Conservation (phyloP, 2,113 vertebrate species). For the Neodon shergylaensis region DNA sequence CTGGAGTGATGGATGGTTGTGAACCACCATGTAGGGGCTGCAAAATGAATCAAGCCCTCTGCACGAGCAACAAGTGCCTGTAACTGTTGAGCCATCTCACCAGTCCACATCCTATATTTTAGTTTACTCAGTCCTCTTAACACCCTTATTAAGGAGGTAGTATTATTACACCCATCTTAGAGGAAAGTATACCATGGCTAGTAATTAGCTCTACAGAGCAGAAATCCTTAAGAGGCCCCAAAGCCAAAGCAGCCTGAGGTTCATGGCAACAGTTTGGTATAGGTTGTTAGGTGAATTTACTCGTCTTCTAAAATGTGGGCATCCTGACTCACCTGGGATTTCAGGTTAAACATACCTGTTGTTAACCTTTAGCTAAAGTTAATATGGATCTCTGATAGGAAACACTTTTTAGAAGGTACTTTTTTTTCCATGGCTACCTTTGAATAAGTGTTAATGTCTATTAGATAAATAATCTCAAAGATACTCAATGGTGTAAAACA, state of each 20-base stretch:
- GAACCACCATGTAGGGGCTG: neutral
- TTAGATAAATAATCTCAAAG: constrained; percentile 34
- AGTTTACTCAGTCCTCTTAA: neutral
- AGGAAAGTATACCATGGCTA: neutral
- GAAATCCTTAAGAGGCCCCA: neutral
- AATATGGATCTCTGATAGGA: neutral
- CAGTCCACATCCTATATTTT: neutral
- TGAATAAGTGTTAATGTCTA: neutral
- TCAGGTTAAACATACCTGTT: neutral
- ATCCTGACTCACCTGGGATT: constrained; percentile 16
- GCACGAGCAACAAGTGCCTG: neutral
- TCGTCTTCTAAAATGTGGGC: neutral
- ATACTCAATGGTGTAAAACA: constrained; percentile 1
- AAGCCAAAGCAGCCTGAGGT: neutral
- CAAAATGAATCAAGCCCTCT: neutral
- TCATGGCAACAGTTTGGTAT: neutral
- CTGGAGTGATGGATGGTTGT: neutral
- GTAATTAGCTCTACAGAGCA: neutral
- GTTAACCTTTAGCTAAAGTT: neutral
- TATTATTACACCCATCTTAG: neutral
- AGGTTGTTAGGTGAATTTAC: neutral
- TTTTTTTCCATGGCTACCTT: neutral
- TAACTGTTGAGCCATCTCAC: neutral
- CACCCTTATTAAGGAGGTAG: neutral
- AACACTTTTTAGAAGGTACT: neutral